phyloP scores from a whole-genome alignment of 2,888 invertebrate species.

The Aspidapion aeneum region DNA sequence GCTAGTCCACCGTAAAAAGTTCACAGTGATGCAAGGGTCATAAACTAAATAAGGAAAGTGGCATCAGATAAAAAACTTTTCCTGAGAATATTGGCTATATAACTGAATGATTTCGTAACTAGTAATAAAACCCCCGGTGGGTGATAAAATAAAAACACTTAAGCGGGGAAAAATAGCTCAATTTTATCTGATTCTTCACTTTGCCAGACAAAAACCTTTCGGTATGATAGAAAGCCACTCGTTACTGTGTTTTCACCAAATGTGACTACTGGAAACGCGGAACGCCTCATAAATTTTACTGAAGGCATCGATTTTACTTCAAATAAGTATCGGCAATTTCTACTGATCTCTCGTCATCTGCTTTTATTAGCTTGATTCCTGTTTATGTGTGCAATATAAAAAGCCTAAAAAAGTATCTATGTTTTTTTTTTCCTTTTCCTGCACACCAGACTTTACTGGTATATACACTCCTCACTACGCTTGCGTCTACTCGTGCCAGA shows the following conservation, averaged over 20 bases:
- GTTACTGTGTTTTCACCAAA: slow-evolving; percentile 16
- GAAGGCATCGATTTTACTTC: slow-evolving; percentile 43
- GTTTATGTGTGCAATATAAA: too few relatives aligned
- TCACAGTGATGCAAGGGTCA: not conserved
- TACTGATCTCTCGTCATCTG: slow-evolving; percentile 23
- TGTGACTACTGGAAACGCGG: slow-evolving; percentile 19
- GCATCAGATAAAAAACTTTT: slow-evolving; percentile 4
- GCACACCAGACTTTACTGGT: too few relatives aligned
- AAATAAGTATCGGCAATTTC: slow-evolving; percentile 38
- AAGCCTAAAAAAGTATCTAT: too few relatives aligned
- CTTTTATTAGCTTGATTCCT: too few relatives aligned
- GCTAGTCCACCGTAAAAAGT: not conserved
- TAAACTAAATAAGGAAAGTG: slow-evolving; percentile 1
- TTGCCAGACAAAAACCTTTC: slow-evolving; percentile 31
- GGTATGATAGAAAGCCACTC: not conserved
- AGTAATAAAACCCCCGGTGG: slow-evolving; percentile 5
- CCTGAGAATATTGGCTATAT: slow-evolving; percentile 1
- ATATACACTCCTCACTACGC: too few relatives aligned
- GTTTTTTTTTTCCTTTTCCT: too few relatives aligned
- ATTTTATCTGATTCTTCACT: slow-evolving; percentile 37
- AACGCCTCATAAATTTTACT: slow-evolving; percentile 44
- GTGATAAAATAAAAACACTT: slow-evolving; percentile 21
- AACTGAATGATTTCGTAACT: not conserved
- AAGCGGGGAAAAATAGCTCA: slow-evolving; percentile 29
- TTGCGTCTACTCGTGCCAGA: too few relatives aligned